These are phyloP conservation scores for Catocala sponsa DNA, from an alignment of 2,888 invertebrate species.

Conservation along the genomic window DNA sequence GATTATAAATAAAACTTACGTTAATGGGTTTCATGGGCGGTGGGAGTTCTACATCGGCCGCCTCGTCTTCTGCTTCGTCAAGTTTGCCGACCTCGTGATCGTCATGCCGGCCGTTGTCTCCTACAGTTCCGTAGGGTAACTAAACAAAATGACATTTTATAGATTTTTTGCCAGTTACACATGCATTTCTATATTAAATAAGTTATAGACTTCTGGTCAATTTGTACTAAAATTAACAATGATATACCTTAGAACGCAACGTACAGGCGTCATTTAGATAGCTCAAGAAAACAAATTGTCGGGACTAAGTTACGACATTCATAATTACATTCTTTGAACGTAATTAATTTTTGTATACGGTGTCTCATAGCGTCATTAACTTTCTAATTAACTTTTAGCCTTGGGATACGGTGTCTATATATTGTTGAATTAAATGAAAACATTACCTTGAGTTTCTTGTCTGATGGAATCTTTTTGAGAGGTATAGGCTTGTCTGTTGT, in stretches of 20 bases:
- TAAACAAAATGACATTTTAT: slow-evolving; percentile 35
- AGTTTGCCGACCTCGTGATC: slow-evolving; percentile 77
- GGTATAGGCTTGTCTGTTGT: slow-evolving; percentile 86
- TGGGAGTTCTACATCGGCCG: slow-evolving; percentile 93
- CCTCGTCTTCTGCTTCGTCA: slow-evolving; percentile 93
- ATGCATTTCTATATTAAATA: too few species aligned
- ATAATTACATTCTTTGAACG: slow-evolving; percentile 17
- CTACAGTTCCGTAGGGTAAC: slow-evolving; percentile 64
- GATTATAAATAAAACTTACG: slow-evolving; percentile 73
- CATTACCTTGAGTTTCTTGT: slow-evolving; percentile 94
- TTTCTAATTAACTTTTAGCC: neutral
- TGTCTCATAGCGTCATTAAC: neutral
- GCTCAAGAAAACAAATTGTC: slow-evolving; percentile 5
- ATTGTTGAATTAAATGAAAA: neutral
- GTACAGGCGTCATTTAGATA: neutral
- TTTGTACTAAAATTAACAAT: too few species aligned
- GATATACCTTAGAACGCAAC: neutral
- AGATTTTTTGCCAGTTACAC: too few species aligned
- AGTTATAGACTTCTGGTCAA: too few species aligned
- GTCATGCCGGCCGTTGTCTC: slow-evolving; percentile 67
- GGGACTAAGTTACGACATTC: slow-evolving; percentile 10
- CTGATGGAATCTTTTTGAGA: slow-evolving; percentile 93
- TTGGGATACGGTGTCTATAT: neutral
- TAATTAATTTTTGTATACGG: slow-evolving; percentile 10
- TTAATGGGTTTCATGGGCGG: slow-evolving; percentile 99